Evolutionary conservation across 1,140 invertebrate species (phyloP).

Genomic region (Drosophila tropicalis): DNA sequence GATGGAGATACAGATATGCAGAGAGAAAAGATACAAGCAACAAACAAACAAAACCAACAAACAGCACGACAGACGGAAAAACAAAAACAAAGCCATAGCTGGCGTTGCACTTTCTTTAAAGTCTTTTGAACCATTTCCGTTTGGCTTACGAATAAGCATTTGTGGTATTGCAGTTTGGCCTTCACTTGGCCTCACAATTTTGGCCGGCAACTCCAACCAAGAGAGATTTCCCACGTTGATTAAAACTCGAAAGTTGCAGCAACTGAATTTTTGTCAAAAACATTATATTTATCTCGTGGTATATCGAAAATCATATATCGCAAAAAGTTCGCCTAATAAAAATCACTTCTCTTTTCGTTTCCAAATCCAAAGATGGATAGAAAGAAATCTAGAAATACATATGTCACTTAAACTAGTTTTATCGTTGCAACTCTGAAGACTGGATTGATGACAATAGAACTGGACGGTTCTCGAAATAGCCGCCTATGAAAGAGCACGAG

Average conservation of each 20-base stretch:
- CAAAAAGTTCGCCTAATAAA: too few species aligned
- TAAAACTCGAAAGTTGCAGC: background rate
- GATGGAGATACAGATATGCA: conserved; percentile 23
- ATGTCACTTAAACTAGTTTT: too few species aligned
- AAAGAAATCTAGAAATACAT: too few species aligned
- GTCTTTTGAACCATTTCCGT: conserved; percentile 33
- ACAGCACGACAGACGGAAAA: background rate
- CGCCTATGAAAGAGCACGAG: too few species aligned
- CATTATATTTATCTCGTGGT: too few species aligned
- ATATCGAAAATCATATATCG: too few species aligned
- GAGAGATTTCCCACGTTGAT: conserved; percentile 9
- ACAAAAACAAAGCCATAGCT: conserved; percentile 16
- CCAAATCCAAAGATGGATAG: too few species aligned
- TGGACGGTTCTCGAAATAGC: too few species aligned
- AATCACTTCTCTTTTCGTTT: too few species aligned
- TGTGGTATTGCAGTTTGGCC: conserved; percentile 16
- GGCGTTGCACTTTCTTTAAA: conserved; percentile 34
- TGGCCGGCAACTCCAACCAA: background rate
- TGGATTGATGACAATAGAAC: too few species aligned
- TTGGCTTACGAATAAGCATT: background rate
- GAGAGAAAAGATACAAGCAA: conserved; percentile 25
- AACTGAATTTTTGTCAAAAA: too few species aligned
- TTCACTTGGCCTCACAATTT: conserved; percentile 2
- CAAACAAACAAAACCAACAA: conserved; percentile 7
- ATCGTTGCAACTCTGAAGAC: too few species aligned